A percentile compares a stretch with the other conserved stretches of the same genome.
These are phyloP conservation scores for Psettodes erumei DNA, from an alignment of 2,113 vertebrate genomes.

Conservation along the genomic window DNA sequence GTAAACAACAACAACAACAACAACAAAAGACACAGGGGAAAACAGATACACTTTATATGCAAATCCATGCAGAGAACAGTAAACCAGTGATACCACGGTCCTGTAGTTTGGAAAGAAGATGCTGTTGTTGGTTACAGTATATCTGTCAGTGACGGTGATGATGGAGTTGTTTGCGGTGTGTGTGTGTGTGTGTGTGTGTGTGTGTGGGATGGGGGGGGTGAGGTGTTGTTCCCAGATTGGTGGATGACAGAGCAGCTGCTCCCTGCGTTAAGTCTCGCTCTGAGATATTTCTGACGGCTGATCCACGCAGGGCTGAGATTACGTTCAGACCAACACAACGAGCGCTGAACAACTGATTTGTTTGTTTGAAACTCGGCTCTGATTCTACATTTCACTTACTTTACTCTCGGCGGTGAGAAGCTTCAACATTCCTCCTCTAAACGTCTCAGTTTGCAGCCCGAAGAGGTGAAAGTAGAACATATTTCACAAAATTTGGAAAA, in stretches of 20 bases:
- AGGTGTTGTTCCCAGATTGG: conserved; percentile 21
- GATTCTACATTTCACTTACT: background rate
- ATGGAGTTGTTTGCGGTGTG: fast-evolving
- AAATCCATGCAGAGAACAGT: too few species aligned
- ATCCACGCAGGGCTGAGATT: conserved; percentile 36
- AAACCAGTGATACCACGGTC: too few species aligned
- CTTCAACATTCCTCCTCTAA: too few species aligned
- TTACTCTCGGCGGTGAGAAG: background rate
- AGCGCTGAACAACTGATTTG: background rate
- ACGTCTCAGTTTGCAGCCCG: too few species aligned
- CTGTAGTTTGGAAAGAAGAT: conserved; percentile 12
- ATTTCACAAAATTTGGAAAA: too few species aligned
- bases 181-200: too few species aligned
- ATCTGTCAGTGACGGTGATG: conserved; percentile 24
- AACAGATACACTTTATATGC: too few species aligned
- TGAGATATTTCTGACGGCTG: conserved; percentile 49
- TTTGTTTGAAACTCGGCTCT: conserved; percentile 10
- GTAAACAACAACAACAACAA: too few species aligned
- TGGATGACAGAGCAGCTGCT: conserved; percentile 53
- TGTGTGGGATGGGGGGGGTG: background rate
- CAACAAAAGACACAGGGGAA: too few species aligned
- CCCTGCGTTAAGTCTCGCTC: conserved; percentile 26
- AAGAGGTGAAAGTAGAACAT: too few species aligned
- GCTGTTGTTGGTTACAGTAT: conserved; percentile 20
- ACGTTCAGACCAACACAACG: conserved; percentile 18